Percentiles rank a stretch among this genome's conserved stretches.
These are phyloP conservation scores for Phymastichus coffea DNA, from an alignment of 1,140 invertebrate species.

Conservation along the genomic window DNA sequence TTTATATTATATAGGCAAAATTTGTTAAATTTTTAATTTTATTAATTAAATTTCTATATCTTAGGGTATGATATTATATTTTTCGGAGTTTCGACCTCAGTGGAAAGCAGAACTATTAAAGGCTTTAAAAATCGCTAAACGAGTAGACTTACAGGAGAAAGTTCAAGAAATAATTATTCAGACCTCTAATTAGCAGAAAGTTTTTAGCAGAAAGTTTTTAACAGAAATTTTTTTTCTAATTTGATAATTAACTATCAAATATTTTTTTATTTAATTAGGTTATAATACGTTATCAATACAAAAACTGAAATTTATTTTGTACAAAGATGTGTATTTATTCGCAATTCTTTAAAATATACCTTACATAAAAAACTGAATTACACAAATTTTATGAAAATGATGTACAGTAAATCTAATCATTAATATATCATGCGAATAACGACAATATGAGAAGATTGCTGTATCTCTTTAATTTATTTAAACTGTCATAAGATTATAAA, in stretches of 20 bases:
- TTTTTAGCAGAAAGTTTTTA: too few relatives aligned
- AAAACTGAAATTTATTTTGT: slow-evolving; percentile 16
- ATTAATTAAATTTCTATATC: slow-evolving; percentile 26
- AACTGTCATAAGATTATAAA: slow-evolving; percentile 13
- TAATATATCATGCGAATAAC: slow-evolving; percentile 23
- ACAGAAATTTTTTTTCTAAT: background rate
- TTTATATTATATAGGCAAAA: slow-evolving; percentile 11
- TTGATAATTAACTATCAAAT: background rate
- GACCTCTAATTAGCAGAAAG: slow-evolving; percentile 17
- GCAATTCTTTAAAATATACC: slow-evolving; percentile 32
- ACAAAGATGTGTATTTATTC: slow-evolving; percentile 24
- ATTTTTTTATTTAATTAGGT: background rate
- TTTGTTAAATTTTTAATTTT: background rate
- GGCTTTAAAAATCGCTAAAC: slow-evolving; percentile 42
- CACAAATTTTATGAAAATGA: slow-evolving; percentile 25
- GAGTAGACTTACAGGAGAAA: slow-evolving; percentile 44
- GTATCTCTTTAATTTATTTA: slow-evolving; percentile 20
- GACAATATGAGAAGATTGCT: slow-evolving; percentile 15
- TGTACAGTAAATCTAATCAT: slow-evolving; percentile 18
- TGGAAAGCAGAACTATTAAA: slow-evolving; percentile 42
- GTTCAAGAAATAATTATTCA: slow-evolving; percentile 34
- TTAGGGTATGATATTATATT: slow-evolving; percentile 41
- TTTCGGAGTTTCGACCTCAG: slow-evolving; percentile 26
- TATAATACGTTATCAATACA: background rate
- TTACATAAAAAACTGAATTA: slow-evolving; percentile 32